These are phyloP conservation scores for Galago senegalensis DNA, from an alignment of 2,797 vertebrate species.

Conservation along the genomic window DNA sequence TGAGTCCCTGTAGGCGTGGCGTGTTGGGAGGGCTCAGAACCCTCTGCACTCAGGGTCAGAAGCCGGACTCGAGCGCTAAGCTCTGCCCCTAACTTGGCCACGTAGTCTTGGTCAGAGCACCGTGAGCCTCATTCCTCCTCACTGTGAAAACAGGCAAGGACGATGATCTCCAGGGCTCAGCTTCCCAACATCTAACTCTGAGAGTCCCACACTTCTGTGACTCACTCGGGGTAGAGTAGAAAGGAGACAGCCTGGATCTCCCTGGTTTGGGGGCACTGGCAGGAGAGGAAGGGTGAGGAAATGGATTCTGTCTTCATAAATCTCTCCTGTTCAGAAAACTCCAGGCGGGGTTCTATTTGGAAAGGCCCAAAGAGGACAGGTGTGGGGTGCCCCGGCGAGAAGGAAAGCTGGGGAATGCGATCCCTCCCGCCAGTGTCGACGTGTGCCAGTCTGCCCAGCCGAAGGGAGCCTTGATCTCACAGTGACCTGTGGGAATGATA, in stretches of 20 bases:
- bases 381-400: rapidly evolving
- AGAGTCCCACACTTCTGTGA: background rate
- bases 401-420: background rate
- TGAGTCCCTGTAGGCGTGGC: background rate
- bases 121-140: background rate
- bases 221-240: background rate
- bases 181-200: background rate
- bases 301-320: background rate
- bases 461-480: background rate
- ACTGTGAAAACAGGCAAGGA: background rate
- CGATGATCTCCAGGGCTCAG: background rate
- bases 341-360: background rate
- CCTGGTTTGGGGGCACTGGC: no score
- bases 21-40: no score
- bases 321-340: background rate
- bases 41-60: background rate
- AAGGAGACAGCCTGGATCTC: background rate
- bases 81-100: background rate
- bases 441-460: no score
- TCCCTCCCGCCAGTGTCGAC: background rate
- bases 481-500: background rate
- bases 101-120: background rate
- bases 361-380: background rate
- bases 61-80: background rate
- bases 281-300: background rate